phyloP scores from a whole-genome alignment of 2,113 vertebrate genomes.

The Grammomys surdaster region DNA sequence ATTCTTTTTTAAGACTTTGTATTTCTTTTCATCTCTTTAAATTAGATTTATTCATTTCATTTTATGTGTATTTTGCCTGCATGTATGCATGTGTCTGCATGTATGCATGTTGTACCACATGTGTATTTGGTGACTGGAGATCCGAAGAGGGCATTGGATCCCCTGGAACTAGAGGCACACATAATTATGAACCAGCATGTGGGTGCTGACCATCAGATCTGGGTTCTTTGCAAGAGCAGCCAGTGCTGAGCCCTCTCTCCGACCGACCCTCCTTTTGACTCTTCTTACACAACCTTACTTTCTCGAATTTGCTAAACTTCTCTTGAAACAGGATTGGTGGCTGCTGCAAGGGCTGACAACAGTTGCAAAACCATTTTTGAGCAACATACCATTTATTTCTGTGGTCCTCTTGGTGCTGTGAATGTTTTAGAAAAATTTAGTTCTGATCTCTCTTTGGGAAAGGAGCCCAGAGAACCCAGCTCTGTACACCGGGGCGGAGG shows the following conservation, averaged over 20 bases:
- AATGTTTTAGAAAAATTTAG: not conserved
- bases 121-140: not conserved
- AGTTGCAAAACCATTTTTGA: constrained; percentile 67
- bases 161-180: not conserved
- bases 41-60: not conserved
- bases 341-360: not conserved
- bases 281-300: constrained; percentile 62
- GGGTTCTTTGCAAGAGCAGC: not conserved
- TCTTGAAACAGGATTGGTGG: constrained; percentile 54
- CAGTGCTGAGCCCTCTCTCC: not conserved
- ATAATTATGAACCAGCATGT: not conserved
- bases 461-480: not conserved
- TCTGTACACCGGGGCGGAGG: not conserved
- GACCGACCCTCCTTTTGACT: not conserved
- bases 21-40: not conserved
- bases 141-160: not conserved
- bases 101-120: not conserved
- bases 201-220: not conserved
- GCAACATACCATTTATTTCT: constrained; percentile 21
- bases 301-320: constrained; percentile 37
- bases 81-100: not conserved
- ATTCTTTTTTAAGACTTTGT: constrained; percentile 1
- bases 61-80: not conserved
- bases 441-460: not conserved
- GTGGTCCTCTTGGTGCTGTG: not conserved